Evolutionary conservation across 2,113 vertebrate species (phyloP).

Genomic region (Bos javanicus): DNA sequence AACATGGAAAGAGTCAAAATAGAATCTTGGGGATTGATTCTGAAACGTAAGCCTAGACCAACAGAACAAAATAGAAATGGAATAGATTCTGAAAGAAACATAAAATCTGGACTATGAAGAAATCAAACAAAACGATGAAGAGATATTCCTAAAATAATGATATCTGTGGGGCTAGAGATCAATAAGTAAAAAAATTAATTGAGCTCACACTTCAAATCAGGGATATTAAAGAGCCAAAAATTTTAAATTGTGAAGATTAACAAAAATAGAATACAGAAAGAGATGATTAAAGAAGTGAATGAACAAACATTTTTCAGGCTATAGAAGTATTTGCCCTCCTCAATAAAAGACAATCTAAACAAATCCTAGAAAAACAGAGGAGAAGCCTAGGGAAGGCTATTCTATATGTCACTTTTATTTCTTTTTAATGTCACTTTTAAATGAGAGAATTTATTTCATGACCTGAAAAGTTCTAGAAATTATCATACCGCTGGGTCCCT

Average conservation of each 20-base stretch:
- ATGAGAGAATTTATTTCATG: not conserved
- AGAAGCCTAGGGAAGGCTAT: not conserved
- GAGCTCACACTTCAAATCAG: not conserved
- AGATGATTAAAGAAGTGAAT: not conserved
- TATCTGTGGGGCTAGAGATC: not conserved
- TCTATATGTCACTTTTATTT: not conserved
- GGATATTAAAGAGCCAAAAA: not conserved
- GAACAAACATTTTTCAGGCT: not conserved
- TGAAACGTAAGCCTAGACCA: not conserved
- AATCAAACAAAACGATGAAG: not conserved
- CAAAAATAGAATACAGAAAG: not conserved
- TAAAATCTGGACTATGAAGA: not conserved
- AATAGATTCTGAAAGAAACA: not conserved
- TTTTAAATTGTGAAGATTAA: not conserved
- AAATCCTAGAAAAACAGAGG: not conserved
- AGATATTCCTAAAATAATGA: not conserved
- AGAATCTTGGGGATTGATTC: not conserved
- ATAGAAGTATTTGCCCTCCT: not conserved
- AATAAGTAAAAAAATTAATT: not conserved
- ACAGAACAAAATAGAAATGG: not conserved
- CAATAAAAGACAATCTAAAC: not conserved
- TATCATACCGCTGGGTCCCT: not conserved
- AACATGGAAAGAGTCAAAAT: not conserved
- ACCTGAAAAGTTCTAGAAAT: not conserved
- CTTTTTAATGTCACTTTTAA: not conserved